These are phyloP conservation scores for Cyclura pinguis DNA, from an alignment of 2,797 vertebrate genomes.

Conservation along the genomic window DNA sequence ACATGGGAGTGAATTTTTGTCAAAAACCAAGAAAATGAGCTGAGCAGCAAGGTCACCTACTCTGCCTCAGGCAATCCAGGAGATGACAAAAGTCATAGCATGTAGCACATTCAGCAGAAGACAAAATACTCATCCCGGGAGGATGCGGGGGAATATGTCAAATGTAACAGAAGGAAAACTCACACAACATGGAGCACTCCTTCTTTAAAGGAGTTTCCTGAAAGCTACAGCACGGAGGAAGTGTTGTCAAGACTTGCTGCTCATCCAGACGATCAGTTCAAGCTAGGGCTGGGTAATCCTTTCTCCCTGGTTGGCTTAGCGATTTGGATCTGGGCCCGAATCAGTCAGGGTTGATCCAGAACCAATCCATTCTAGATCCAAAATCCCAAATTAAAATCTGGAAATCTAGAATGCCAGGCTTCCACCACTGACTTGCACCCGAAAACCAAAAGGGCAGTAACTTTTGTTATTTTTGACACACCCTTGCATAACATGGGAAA, in stretches of 20 bases:
- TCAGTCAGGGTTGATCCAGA: too few species aligned
- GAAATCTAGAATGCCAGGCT: too few species aligned
- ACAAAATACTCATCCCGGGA: slow-evolving; percentile 72
- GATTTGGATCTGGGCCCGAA: too few species aligned
- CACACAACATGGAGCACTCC: background rate
- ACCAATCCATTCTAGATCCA: too few species aligned
- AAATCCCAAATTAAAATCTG: too few species aligned
- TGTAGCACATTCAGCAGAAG: slow-evolving; percentile 68
- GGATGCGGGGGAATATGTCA: slow-evolving; percentile 35
- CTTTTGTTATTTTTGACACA: too few species aligned
- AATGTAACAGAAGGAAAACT: slow-evolving; percentile 34
- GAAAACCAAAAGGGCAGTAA: too few species aligned
- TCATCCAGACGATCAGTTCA: background rate
- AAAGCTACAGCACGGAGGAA: fast-evolving
- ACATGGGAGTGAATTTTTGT: slow-evolving; percentile 41
- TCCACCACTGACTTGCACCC: too few species aligned
- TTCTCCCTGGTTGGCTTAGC: too few species aligned
- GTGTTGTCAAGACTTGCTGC: background rate
- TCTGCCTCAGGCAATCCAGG: slow-evolving; percentile 71
- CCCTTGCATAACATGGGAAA: too few species aligned
- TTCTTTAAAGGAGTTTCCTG: background rate
- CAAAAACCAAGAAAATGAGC: slow-evolving; percentile 44
- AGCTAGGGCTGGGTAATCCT: background rate
- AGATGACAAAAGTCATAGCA: slow-evolving; percentile 72
- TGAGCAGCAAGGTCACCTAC: slow-evolving; percentile 68